Percentiles rank a stretch among this genome's conserved stretches.
Conservation (phyloP, 2,113 vertebrate genomes). For the Oncorhynchus keta region DNA sequence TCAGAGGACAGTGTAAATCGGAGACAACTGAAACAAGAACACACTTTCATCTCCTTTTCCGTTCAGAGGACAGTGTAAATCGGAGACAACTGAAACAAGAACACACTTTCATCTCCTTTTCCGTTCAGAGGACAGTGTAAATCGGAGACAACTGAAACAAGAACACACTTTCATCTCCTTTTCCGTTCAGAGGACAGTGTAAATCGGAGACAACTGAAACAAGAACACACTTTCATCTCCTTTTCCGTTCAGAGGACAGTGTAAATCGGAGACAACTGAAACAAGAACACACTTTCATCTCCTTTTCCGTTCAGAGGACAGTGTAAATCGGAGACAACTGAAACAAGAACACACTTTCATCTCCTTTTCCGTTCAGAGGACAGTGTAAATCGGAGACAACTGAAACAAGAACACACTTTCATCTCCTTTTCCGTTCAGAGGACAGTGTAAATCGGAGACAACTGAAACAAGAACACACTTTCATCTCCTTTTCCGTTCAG, state of each 20-base stretch:
- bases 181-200: constrained; percentile 31
- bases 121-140: constrained; percentile 30
- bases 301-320: constrained; percentile 30
- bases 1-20: constrained; percentile 36
- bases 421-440: constrained; percentile 34
- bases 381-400: constrained; percentile 41
- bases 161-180: constrained; percentile 4
- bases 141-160: constrained; percentile 34
- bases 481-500: constrained; percentile 33
- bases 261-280: constrained; percentile 38
- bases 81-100: constrained; percentile 25
- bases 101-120: constrained; percentile 19
- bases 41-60: constrained; percentile 23
- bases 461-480: constrained; percentile 5
- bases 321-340: constrained; percentile 40
- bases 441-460: constrained; percentile 38
- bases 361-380: constrained; percentile 31
- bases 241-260: constrained; percentile 34
- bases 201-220: constrained; percentile 37
- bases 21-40: constrained; percentile 21
- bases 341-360: neutral
- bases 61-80: constrained; percentile 35
- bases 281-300: neutral
- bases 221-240: neutral
- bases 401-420: neutral